A percentile compares a stretch with the other conserved stretches of the same genome.
Conservation (phyloP, 2,888 invertebrate genomes). For the Campoplex capitator region DNA sequence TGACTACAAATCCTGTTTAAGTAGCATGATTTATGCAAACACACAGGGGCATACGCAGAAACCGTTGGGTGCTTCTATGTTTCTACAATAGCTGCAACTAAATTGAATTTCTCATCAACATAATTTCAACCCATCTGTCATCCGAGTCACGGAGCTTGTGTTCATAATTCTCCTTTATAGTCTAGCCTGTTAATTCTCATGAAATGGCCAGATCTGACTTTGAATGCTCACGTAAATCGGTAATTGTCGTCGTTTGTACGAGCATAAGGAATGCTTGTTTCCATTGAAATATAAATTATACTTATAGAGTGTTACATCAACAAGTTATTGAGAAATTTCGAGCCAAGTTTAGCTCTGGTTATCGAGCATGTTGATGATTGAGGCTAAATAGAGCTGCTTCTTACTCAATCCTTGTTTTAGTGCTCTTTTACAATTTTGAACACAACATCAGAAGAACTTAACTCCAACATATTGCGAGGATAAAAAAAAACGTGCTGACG, state of each 20-base stretch:
- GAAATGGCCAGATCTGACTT: constrained; percentile 1
- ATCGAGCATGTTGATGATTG: constrained; percentile 33
- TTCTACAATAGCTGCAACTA: constrained; percentile 30
- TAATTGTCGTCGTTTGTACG: background rate
- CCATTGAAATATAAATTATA: background rate
- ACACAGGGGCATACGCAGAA: background rate
- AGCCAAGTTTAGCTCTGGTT: constrained; percentile 18
- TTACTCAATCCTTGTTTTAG: constrained; percentile 1
- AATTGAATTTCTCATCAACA: constrained; percentile 61
- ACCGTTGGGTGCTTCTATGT: background rate
- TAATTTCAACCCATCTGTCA: constrained; percentile 46
- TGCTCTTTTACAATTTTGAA: constrained; percentile 29
- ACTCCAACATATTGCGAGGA: constrained; percentile 2
- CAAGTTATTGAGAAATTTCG: constrained; percentile 1
- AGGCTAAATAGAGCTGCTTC: constrained; percentile 23
- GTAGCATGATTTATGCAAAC: constrained; percentile 32
- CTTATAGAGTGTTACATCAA: background rate
- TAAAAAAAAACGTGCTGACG: constrained; percentile 41
- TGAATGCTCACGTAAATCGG: background rate
- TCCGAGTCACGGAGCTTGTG: constrained; percentile 20
- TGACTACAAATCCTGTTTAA: background rate
- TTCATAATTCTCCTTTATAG: constrained; percentile 33
- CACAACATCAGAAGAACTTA: constrained; percentile 35
- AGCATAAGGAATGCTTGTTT: background rate
- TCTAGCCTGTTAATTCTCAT: constrained; percentile 18